A percentile compares a stretch with the other conserved stretches of the same genome.
phyloP scores from a whole-genome alignment of 2,113 vertebrate genomes.

The Chaenogobius annularis region DNA sequence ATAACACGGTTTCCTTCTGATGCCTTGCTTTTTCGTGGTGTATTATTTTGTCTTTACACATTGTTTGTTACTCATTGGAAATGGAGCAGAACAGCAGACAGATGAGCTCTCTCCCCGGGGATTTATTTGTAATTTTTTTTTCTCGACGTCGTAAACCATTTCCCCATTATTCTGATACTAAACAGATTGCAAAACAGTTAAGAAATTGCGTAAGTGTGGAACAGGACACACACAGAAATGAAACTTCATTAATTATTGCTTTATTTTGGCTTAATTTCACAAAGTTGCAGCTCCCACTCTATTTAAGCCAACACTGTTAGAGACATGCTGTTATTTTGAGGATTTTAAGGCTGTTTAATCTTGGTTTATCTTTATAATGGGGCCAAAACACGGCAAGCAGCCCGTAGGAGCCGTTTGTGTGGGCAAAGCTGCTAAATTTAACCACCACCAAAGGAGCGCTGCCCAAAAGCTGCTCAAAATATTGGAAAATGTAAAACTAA shows the following conservation, averaged over 20 bases:
- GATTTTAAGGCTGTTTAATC: background rate
- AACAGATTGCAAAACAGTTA: too few relatives aligned
- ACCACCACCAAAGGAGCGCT: background rate
- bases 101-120: background rate
- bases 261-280: too few relatives aligned
- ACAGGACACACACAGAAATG: too few relatives aligned
- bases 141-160: background rate
- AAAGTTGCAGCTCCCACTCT: background rate
- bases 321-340: background rate
- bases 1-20: too few relatives aligned
- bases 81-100: background rate
- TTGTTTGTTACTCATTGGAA: background rate
- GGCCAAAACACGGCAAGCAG: background rate
- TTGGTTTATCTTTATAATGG: background rate
- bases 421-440: conserved; percentile 4
- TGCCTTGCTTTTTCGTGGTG: too few relatives aligned
- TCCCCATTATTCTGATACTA: background rate
- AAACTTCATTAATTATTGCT: too few relatives aligned
- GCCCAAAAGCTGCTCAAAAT: background rate
- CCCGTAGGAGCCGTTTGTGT: conserved; percentile 5
- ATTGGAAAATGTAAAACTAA: background rate
- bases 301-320: background rate
- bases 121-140: background rate
- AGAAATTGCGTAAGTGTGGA: too few relatives aligned
- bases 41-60: too few relatives aligned